Evolutionary conservation across 2,888 invertebrate species (phyloP), one percentile per base, ranked within the genome.

Genomic region (Parelbella ahira): DNA sequence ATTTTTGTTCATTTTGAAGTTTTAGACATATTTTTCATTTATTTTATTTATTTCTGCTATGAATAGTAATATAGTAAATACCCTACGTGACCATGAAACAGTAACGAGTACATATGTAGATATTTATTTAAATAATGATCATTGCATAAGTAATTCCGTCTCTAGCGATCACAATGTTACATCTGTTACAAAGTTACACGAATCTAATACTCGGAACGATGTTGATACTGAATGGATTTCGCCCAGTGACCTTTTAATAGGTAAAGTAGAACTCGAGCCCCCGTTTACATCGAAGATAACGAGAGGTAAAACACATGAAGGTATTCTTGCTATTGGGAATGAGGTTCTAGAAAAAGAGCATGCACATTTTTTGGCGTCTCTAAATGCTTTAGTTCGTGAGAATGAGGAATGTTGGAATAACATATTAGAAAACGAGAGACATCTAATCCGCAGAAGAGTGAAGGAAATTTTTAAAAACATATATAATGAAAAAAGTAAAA

Each of bases 281-380:
- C 87, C 87, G 0, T 82, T 86, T 48, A 87, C 87, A 7, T 83
- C 86, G 0, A 86, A 80, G 68, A 77, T 82, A 39, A 75, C 72
- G 7, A 70, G 82, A 60, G 82, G 78, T 1, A 70, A 58, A 48
- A 72, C 86, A 19, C 86, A 87, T 48, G 61, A 76, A 62, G 86
- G 87, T 21, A 81, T 87, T 45, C 58, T 84, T 25, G 51, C 54
- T 6, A 86, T 86, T 37, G 87, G 84, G 1, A 61, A 81, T 52
- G 52, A 50, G 33, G 54, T 82, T 4, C 52, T 83, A 18, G 54
- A 63, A 48, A 57, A 46, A 24, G 79, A 84, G 50, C 58, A 65
- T 11, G 55, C 44, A 1, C 56, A 51, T 18, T 81, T 81, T 56
- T 39, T 65, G 8, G 56, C 54, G 19, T 50, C 54, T 12, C 37